phyloP scores from a whole-genome alignment of 2,797 vertebrate genomes.

The Morus bassanus region DNA sequence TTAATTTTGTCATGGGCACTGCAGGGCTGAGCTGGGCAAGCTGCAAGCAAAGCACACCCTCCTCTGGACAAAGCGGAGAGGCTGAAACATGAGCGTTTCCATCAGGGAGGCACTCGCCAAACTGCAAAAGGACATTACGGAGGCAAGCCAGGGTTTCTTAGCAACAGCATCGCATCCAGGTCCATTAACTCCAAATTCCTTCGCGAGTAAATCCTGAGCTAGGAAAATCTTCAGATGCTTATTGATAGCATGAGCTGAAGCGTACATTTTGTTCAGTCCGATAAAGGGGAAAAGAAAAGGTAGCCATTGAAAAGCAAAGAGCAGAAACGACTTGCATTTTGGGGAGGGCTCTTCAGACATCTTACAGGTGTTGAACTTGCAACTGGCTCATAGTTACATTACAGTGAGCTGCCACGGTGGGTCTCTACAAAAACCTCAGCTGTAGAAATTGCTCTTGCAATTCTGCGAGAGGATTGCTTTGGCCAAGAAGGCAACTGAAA shows the following conservation, averaged over 20 bases:
- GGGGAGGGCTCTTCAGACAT: background rate
- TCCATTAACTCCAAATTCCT: slow-evolving; percentile 18
- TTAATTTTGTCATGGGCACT: rapidly evolving
- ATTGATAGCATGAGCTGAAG: background rate
- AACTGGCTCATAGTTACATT: background rate
- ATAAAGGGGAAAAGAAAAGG: background rate
- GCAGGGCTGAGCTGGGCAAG: background rate
- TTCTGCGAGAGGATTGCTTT: background rate
- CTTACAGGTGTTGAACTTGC: background rate
- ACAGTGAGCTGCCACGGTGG: background rate
- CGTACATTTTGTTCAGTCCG: background rate
- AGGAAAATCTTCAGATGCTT: background rate
- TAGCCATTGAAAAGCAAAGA: background rate
- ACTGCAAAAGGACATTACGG: background rate
- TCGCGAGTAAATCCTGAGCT: background rate
- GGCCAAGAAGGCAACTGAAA: background rate
- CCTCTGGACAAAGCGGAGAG: background rate
- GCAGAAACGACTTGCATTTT: background rate
- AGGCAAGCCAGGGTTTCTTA: slow-evolving; percentile 43
- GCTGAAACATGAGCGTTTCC: background rate
- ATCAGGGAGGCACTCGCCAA: background rate
- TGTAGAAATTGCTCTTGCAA: background rate
- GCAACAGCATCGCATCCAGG: background rate
- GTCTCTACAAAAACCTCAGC: background rate
- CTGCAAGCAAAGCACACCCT: background rate